A percentile compares a stretch with the other conserved stretches of the same genome.
These are phyloP conservation scores for Ambastaia sidthimunki DNA, from an alignment of 2,797 vertebrate genomes.

Conservation along the genomic window DNA sequence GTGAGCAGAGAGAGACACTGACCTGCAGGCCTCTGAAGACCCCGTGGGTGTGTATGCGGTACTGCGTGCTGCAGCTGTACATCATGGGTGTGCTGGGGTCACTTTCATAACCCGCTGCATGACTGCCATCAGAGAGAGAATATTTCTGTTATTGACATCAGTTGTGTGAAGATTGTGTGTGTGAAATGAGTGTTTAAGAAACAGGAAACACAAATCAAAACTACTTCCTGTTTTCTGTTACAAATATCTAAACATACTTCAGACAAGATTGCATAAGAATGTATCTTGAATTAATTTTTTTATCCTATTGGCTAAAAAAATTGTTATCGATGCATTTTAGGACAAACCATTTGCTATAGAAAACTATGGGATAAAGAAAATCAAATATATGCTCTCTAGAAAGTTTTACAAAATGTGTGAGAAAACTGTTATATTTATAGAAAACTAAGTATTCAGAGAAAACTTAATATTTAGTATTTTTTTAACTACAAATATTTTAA, in stretches of 20 bases:
- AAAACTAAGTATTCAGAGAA: background rate
- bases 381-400: too few species aligned
- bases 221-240: background rate
- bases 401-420: too few species aligned
- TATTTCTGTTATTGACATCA: constrained; percentile 4
- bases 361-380: too few species aligned
- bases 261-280: background rate
- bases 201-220: background rate
- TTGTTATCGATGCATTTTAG: background rate
- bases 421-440: too few species aligned
- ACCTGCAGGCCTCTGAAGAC: constrained; percentile 93
- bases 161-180: background rate
- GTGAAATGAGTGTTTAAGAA: background rate
- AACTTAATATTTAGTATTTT: too few species aligned
- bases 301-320: background rate
- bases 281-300: too few species aligned
- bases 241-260: background rate
- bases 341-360: too few species aligned
- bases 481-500: too few species aligned
- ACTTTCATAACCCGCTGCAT: constrained; percentile 88
- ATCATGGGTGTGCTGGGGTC: constrained; percentile 92
- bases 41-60: constrained; percentile 96
- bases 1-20: constrained; percentile 60
- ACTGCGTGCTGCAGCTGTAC: constrained; percentile 98
- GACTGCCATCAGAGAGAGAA: constrained; percentile 75